Percentiles rank a stretch among this genome's conserved stretches.
Conservation (phyloP, 2,113 vertebrate genomes). For the Garra rufa region DNA sequence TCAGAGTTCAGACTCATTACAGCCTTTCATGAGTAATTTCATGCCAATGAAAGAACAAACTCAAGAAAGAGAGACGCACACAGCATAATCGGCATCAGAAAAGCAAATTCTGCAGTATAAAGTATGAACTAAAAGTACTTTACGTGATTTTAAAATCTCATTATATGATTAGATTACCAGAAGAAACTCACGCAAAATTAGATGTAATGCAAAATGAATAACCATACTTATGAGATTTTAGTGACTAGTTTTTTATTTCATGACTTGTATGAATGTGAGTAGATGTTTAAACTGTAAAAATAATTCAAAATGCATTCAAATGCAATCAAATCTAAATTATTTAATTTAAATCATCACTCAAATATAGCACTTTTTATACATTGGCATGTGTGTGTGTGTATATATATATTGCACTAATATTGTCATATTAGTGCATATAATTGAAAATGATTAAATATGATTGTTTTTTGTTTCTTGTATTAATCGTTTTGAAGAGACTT, state of each 20-base stretch:
- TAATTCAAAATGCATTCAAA: neutral
- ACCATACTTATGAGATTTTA: neutral
- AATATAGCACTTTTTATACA: neutral
- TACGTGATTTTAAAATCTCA: neutral
- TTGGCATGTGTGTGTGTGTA: no score
- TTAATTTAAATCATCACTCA: neutral
- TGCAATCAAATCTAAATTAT: neutral
- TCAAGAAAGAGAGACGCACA: neutral
- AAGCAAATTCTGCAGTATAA: neutral
- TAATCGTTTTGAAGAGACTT: no score
- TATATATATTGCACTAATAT: no score
- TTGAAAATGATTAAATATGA: neutral
- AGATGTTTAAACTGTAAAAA: neutral
- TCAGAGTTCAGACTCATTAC: slow-evolving; percentile 5
- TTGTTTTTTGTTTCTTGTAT: no score
- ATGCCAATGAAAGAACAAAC: neutral
- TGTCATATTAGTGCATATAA: no score
- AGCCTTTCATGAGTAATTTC: neutral
- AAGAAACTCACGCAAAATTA: neutral
- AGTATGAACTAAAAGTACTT: neutral
- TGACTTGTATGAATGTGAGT: neutral
- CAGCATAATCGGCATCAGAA: neutral
- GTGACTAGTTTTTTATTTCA: neutral
- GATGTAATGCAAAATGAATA: neutral
- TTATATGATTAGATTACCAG: neutral